These are phyloP conservation scores for Caenorhabditis japonica DNA, from an alignment of 2,888 invertebrate genomes.

Conservation along the genomic window DNA sequence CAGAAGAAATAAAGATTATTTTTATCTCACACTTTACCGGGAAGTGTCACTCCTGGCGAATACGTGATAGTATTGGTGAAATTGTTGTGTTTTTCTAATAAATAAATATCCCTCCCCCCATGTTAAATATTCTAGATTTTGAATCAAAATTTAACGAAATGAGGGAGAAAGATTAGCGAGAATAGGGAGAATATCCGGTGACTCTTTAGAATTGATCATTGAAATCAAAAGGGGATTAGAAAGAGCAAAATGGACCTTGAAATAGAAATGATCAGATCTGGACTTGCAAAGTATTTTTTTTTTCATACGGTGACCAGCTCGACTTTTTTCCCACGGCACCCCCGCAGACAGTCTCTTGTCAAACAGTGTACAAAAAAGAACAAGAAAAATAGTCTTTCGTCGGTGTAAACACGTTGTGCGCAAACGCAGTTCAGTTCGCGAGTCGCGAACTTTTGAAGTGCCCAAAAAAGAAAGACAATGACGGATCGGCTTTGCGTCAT, in stretches of 20 bases:
- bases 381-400: conserved; percentile 17
- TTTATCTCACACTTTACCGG: too few species aligned
- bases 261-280: too few species aligned
- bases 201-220: conserved; percentile 16
- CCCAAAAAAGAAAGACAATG: conserved; percentile 26
- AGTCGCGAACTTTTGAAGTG: conserved; percentile 46
- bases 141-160: too few species aligned
- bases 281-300: too few species aligned
- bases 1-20: too few species aligned
- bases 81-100: too few species aligned
- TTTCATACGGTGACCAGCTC: too few species aligned
- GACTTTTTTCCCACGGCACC: conserved; percentile 40
- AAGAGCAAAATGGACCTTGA: neutral
- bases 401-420: conserved; percentile 48
- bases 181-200: conserved; percentile 29
- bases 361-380: conserved; percentile 41
- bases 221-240: conserved; percentile 13
- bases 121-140: too few species aligned
- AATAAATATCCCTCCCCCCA: neutral
- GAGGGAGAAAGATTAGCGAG: conserved; percentile 26
- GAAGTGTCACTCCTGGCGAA: too few species aligned
- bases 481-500: conserved; percentile 42
- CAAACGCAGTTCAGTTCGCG: conserved; percentile 9
- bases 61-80: too few species aligned
- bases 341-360: conserved; percentile 30